Base-by-base conservation (phyloP, 2,113 vertebrate species). In the Pangasianodon hypophthalmus region DNA sequence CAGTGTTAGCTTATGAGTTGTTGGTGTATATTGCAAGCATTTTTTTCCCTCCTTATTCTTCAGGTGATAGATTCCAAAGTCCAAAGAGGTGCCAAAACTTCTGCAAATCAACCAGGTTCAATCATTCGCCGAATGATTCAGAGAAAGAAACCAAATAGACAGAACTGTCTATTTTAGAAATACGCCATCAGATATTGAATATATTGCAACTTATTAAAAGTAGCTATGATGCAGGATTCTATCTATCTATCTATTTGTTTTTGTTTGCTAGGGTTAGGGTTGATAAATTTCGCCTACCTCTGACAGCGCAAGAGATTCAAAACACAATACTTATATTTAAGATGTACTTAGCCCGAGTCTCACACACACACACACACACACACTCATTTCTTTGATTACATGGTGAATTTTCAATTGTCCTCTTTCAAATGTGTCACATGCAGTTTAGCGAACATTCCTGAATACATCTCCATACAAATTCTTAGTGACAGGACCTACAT, bases 391-490 rank as follows among this genome's bases (percentile, higher is more conserved):
- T 58, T 58, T 37, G 32, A 83, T 85, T 62, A 85, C 6, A 4
- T n/a, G 26, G 4, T 84, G n/a, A 67, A 67, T 67, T 48, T 16
- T 85, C 26, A 32, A n/a, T 67, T 67, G 60, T 48, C 58, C 21
- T 46, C 60, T 48, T 67, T 85, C 24, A 85, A 67, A 85, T 41
- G 84, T 85, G 44, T n/a, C 24, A 14, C 60, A 85, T 46, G 44
- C 29, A 67, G 62, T 67, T 85, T 67, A 50, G 14, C 8, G 19
- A 50, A 85, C 44, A 67, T 85, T 85, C 14, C 24, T 64, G 84
- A 85, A 85, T 85, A 85, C 41, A 85, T 85, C 60, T 85, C 84
- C 84, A 85, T 85, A 85, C 84, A 64, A 85, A 85, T 85, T 48
- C 62, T 85, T 85, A 50, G 84, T 67, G 84, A 67, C 60, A 84